phyloP scores from a whole-genome alignment of 2,888 invertebrate genomes.

The Dorcus parallelipipedus region DNA sequence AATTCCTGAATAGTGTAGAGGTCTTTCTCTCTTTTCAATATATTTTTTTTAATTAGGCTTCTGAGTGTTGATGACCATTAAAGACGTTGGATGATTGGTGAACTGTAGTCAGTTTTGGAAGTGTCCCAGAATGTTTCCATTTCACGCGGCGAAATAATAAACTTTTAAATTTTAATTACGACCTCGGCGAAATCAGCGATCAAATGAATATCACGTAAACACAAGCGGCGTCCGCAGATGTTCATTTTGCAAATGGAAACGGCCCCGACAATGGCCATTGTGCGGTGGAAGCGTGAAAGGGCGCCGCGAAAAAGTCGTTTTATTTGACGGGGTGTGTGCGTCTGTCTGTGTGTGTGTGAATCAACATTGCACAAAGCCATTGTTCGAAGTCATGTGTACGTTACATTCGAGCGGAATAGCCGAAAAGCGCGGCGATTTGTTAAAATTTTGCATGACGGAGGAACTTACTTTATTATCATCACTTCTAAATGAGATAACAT shows the following conservation, averaged over 20 bases:
- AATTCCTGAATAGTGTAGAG: too few species aligned
- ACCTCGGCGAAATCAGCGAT: too few species aligned
- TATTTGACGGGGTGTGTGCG: slow-evolving; percentile 10
- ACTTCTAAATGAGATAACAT: background rate
- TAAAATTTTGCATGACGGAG: background rate
- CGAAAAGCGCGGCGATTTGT: background rate
- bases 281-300: slow-evolving; percentile 7
- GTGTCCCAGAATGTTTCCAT: too few species aligned
- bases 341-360: background rate
- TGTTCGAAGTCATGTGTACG: slow-evolving; percentile 1
- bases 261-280: slow-evolving; percentile 14
- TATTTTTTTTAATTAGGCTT: too few species aligned
- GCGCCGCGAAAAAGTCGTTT: slow-evolving; percentile 5
- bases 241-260: slow-evolving; percentile 24
- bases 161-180: too few species aligned
- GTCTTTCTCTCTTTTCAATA: too few species aligned
- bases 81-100: too few species aligned
- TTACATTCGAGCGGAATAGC: background rate
- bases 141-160: too few species aligned
- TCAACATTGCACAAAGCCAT: slow-evolving; percentile 9
- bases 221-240: slow-evolving; percentile 16
- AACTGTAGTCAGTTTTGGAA: too few species aligned
- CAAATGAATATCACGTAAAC: too few species aligned
- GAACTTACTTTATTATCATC: background rate
- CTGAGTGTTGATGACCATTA: too few species aligned